Base-by-base conservation (phyloP, 2,888 invertebrate species). In the Drosophila histrio region DNA sequence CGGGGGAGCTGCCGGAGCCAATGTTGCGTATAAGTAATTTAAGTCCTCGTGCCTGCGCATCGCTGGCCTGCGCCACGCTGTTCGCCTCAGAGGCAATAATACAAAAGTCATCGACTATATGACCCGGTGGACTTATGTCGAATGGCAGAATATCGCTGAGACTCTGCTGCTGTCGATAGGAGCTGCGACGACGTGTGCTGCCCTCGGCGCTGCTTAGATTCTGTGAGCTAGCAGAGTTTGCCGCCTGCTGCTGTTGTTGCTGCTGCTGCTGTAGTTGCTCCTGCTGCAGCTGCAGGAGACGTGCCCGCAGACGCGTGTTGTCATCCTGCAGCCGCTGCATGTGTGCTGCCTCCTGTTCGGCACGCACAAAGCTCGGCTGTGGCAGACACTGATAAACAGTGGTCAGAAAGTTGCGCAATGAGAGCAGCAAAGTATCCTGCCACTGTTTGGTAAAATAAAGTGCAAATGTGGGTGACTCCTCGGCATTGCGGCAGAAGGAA, bases 371-470 rank as follows among this genome's bases (percentile, higher is more conserved):
- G 0, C 96, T 95, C 4, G 98, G 97, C 80, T 95, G 95, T 2
- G 97, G 97, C 94, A 97, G 95, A 87, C 96, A 96, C 93, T 97
- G 93, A 78, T 93, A 97, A 68, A 98, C 95, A 0, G 97, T 96
- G 11, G 98, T 96, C 34, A 99, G 93, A 89, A 99, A 96, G 92
- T 99, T 99, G 91, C 98, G 97, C 32, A 99, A 92, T 0, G 98
- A 98, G 1, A 94, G 95, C 57, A 97, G 92, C 82, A 98, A 94
- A 24, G 97, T 98, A 90, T 99, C 99, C 91, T 98, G 98, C 99
- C 99, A 99, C 62, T 96, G 96, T 72, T 96, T 95, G 7, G 96
- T 96, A 92, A 98, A 99, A 92, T 97, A 97, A 54, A 97, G 93
- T 13, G 96, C 94, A 92, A 97, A 99, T 32, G 94, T 93, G 11